A percentile compares a stretch with the other conserved stretches of the same genome.
Evolutionary conservation across 2,113 vertebrate species (phyloP).

Genomic region (Cyanoderma ruficeps): DNA sequence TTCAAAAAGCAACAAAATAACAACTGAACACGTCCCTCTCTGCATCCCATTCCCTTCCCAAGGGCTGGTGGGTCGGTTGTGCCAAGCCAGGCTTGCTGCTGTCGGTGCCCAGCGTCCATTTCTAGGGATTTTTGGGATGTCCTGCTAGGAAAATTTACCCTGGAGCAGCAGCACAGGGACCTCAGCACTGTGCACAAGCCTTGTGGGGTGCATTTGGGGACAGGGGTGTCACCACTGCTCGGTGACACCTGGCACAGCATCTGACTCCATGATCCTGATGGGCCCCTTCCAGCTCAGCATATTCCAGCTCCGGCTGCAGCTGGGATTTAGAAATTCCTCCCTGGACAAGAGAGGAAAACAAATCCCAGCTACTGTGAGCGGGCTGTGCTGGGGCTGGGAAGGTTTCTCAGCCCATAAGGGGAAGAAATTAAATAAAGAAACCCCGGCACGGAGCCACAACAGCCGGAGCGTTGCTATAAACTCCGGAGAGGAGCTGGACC

Average conservation of each 20-base stretch:
- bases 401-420: conserved; percentile 37
- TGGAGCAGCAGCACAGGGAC: background rate
- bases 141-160: background rate
- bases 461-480: background rate
- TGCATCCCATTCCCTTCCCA: background rate
- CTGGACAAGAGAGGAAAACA: background rate
- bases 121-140: background rate
- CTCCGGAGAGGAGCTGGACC: background rate
- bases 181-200: rapidly evolving
- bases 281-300: background rate
- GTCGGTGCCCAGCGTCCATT: background rate
- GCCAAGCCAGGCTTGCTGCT: background rate
- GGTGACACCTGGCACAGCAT: background rate
- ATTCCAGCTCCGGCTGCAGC: background rate
- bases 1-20: background rate
- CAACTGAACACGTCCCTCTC: background rate
- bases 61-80: background rate
- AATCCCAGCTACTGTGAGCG: background rate
- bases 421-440: conserved; percentile 52
- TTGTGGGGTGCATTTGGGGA: background rate
- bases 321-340: background rate
- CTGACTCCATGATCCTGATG: rapidly evolving
- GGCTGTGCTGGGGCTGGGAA: background rate
- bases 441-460: background rate
- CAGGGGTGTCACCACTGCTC: background rate